phyloP scores from a whole-genome alignment of 2,113 vertebrate species.

The Ovibos moschatus region DNA sequence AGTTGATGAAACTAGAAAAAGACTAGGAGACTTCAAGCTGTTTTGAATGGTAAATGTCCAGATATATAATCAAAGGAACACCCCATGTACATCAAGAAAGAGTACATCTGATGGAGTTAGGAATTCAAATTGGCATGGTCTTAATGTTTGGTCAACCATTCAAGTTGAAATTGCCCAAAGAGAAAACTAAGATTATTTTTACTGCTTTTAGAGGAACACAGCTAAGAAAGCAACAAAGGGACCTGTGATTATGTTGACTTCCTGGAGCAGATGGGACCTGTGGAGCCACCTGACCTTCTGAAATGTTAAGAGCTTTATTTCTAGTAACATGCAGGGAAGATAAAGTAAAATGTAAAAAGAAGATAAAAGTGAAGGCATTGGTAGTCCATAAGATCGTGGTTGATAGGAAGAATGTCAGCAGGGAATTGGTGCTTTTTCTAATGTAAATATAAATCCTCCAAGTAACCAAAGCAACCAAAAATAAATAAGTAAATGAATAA shows the following conservation, averaged over 20 bases:
- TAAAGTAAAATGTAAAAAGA: background rate
- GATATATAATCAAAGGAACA: background rate
- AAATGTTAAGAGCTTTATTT: constrained; percentile 40
- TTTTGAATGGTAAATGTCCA: background rate
- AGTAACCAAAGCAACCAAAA: background rate
- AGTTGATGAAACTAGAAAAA: background rate
- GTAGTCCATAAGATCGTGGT: background rate
- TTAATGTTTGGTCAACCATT: background rate
- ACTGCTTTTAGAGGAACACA: background rate
- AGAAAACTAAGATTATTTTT: background rate
- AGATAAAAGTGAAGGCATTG: background rate
- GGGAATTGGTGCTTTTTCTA: background rate
- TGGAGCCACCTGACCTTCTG: background rate
- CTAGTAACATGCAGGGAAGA: background rate
- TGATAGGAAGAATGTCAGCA: background rate
- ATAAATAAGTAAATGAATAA: background rate
- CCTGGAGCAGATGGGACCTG: background rate
- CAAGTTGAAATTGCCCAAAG: background rate
- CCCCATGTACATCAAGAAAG: background rate
- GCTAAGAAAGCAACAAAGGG: background rate
- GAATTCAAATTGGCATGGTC: background rate
- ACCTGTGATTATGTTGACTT: background rate
- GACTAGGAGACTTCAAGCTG: background rate
- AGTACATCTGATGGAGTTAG: background rate
- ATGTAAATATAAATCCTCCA: background rate